Evolutionary conservation across 2,113 vertebrate genomes (phyloP).

Genomic region (Centrocercus urophasianus): DNA sequence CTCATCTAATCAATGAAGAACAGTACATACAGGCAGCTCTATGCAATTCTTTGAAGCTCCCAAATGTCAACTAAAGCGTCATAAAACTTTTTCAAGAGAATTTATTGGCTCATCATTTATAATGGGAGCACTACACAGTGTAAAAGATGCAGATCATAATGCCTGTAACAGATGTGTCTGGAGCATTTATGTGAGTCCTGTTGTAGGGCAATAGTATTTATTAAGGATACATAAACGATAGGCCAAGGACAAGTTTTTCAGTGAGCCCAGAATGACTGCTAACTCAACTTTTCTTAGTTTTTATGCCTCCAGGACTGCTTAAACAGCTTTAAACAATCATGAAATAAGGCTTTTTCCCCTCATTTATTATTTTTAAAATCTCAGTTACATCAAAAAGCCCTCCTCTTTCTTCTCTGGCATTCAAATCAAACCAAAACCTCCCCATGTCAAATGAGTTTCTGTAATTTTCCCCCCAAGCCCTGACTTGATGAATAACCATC

Average conservation of each 20-base stretch:
- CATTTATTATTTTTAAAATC: not conserved
- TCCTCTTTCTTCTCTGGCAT: not conserved
- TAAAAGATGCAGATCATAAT: conserved; percentile 39
- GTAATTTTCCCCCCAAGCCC: not conserved
- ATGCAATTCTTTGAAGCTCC: conserved; percentile 61
- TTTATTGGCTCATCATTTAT: conserved; percentile 61
- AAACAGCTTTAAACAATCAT: not conserved
- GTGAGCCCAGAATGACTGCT: not conserved
- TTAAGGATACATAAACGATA: conserved; percentile 34
- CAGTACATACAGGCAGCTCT: conserved; percentile 41
- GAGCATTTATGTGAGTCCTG: not conserved
- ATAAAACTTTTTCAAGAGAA: conserved; percentile 59
- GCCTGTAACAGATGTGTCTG: not conserved
- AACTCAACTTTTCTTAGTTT: not conserved
- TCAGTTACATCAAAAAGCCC: not conserved
- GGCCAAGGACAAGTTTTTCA: not conserved
- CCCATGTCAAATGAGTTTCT: not conserved
- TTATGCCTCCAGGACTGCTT: not conserved
- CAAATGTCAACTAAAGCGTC: conserved; percentile 55
- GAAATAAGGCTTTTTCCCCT: not conserved
- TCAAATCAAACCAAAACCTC: not conserved
- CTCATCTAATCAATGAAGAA: conserved; percentile 65
- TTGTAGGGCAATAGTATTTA: not conserved
- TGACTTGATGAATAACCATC: not conserved
- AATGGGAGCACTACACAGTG: not conserved